Evolutionary conservation across 2,797 vertebrate genomes (phyloP).

Genomic region (Enteromius anoplus): DNA sequence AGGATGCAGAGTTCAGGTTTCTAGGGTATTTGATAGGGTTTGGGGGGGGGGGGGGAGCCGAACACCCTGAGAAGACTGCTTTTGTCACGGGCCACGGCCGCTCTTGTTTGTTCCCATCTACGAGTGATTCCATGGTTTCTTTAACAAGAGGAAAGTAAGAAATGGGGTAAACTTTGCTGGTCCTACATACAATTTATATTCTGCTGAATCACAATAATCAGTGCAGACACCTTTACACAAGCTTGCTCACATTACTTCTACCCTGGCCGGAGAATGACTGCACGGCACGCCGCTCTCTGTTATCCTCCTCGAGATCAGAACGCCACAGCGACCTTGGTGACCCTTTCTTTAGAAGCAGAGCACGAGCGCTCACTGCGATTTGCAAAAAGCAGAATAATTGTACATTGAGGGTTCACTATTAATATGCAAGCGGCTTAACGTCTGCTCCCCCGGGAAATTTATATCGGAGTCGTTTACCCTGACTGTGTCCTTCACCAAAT

Average conservation of each 20-base stretch:
- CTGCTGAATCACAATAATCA: background rate
- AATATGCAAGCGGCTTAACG: background rate
- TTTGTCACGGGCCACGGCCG: background rate
- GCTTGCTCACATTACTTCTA: background rate
- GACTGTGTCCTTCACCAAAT: background rate
- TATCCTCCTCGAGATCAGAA: slow-evolving; percentile 1
- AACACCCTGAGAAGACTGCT: background rate
- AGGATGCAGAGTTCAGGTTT: slow-evolving; percentile 32
- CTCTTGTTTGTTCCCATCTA: slow-evolving; percentile 6
- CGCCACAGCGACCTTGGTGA: background rate
- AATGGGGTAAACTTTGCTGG: background rate
- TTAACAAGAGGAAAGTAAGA: background rate
- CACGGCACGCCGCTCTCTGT: background rate
- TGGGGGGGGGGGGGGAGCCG: slow-evolving; percentile 8
- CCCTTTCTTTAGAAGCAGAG: background rate
- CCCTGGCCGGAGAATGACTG: slow-evolving; percentile 12
- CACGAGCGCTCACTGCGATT: background rate
- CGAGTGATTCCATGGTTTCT: background rate
- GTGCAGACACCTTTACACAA: background rate
- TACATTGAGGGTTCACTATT: background rate
- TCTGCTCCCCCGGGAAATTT: slow-evolving; percentile 10
- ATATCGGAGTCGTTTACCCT: background rate
- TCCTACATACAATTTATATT: background rate
- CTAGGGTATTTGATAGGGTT: slow-evolving; percentile 24
- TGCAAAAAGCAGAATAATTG: background rate